A percentile compares a stretch with the other conserved stretches of the same genome.
phyloP scores from a whole-genome alignment of 2,797 vertebrate genomes.

The Fratercula arctica region DNA sequence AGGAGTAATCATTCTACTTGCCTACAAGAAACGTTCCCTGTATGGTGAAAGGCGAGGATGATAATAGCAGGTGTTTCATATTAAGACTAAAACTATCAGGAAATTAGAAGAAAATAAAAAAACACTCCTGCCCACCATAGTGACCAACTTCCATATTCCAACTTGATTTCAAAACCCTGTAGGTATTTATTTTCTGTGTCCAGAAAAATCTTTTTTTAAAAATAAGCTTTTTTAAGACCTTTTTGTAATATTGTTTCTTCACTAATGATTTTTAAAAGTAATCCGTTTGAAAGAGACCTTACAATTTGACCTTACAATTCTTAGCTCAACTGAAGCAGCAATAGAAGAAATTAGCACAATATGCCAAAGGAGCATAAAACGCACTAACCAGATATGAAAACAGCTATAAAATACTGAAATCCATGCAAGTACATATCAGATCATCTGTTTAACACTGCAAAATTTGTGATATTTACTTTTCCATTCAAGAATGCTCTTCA shows the following conservation, averaged over 20 bases:
- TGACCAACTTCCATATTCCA: not conserved
- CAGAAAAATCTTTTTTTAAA: not conserved
- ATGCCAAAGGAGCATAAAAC: not conserved
- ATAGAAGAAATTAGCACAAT: not conserved
- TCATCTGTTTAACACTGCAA: not conserved
- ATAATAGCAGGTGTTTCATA: not conserved
- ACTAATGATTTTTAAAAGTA: not conserved
- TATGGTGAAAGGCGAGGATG: not conserved
- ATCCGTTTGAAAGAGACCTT: not conserved
- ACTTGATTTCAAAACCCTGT: not conserved
- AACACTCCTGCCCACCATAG: not conserved
- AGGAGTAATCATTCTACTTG: not conserved
- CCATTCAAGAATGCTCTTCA: constrained; percentile 43
- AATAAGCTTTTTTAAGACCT: not conserved
- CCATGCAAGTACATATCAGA: not conserved
- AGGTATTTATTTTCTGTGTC: not conserved
- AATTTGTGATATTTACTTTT: constrained; percentile 15
- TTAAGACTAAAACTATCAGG: not conserved
- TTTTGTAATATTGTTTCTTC: not conserved
- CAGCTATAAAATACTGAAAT: constrained; percentile 7
- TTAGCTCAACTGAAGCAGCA: not conserved
- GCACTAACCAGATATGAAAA: not conserved
- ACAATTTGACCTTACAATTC: not conserved
- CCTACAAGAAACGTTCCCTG: not conserved
- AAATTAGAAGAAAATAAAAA: not conserved